A percentile compares a stretch with the other conserved stretches of the same genome.
phyloP scores from a whole-genome alignment of 37 sponge, comb jelly and placozoan species.

The Bolinopsis microptera region DNA sequence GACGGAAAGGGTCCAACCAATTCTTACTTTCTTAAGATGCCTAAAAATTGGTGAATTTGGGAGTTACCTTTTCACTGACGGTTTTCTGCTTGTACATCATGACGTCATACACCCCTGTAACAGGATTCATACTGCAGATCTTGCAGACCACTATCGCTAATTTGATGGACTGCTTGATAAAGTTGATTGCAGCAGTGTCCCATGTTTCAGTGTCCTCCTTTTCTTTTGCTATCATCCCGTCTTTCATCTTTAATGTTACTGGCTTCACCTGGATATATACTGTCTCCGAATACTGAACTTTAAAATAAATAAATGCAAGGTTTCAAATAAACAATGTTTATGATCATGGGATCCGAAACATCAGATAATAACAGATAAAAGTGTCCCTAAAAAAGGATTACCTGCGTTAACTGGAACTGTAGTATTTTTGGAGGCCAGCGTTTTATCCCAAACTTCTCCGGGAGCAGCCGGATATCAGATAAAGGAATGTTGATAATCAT shows the following conservation, averaged over 20 bases:
- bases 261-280: conserved; percentile 8
- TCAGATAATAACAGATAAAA: too few relatives aligned
- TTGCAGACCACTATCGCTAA: conserved; percentile 7
- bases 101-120: neutral
- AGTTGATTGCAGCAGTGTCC: conserved; percentile 12
- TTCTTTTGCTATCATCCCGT: neutral
- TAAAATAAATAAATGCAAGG: too few relatives aligned
- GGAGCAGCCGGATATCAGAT: neutral
- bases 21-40: too few relatives aligned
- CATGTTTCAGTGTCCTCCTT: neutral
- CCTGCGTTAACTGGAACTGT: conserved; percentile 19
- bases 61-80: neutral
- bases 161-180: neutral
- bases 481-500: neutral
- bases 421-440: conserved; percentile 1
- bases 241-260: neutral
- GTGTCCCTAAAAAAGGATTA: too few relatives aligned
- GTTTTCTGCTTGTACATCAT: neutral
- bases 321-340: too few relatives aligned
- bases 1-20: too few relatives aligned
- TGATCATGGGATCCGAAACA: too few relatives aligned
- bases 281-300: too few relatives aligned
- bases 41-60: too few relatives aligned
- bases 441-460: neutral
- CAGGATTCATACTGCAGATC: neutral